Evolutionary conservation across 2,113 vertebrate species (phyloP).

Genomic region (Cygnus atratus): DNA sequence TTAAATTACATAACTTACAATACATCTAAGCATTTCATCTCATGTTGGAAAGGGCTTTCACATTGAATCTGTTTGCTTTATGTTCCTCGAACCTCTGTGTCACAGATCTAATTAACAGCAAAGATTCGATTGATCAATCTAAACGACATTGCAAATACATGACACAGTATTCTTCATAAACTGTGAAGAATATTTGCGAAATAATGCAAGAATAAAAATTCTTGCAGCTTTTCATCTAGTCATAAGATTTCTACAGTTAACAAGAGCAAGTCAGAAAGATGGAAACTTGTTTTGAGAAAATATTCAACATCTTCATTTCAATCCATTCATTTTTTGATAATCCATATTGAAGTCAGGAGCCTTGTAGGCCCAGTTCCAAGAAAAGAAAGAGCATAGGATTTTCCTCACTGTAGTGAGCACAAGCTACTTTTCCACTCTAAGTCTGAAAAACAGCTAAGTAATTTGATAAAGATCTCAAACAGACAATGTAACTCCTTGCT

Average conservation of each 20-base stretch:
- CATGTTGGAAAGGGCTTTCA: background rate
- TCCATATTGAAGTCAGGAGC: background rate
- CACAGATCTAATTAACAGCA: background rate
- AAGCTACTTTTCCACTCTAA: background rate
- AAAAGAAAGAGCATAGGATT: background rate
- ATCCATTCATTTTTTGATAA: background rate
- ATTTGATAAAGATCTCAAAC: background rate
- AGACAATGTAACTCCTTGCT: background rate
- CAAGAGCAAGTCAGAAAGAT: background rate
- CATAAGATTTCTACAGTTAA: background rate
- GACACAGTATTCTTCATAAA: background rate
- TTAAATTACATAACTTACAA: background rate
- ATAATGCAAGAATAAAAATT: background rate
- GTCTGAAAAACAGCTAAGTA: background rate
- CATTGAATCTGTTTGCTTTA: background rate
- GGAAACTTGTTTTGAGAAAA: background rate
- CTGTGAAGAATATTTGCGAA: background rate
- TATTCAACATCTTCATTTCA: background rate
- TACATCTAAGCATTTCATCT: background rate
- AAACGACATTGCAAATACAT: background rate
- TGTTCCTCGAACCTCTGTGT: background rate
- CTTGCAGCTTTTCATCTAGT: background rate
- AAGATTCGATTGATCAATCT: background rate
- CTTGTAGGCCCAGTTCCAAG: background rate
- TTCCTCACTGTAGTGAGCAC: background rate